Evolutionary conservation across 1,140 invertebrate genomes (phyloP).

Genomic region (Drosophila paulistorum): DNA sequence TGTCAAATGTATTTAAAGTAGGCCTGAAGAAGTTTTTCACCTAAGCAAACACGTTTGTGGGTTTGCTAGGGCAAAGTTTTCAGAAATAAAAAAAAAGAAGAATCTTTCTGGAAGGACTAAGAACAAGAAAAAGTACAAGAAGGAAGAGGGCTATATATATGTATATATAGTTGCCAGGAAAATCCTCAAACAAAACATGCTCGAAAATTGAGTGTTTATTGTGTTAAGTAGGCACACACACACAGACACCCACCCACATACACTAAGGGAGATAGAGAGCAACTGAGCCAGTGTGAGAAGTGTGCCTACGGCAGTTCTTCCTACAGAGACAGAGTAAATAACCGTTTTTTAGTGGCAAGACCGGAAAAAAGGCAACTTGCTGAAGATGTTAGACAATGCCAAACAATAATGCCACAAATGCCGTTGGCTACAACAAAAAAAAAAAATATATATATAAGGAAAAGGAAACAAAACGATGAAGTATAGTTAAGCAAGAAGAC

Average conservation of each 20-base stretch:
- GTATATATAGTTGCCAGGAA: constrained; percentile 17
- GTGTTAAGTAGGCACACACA: constrained; percentile 73
- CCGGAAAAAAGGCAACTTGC: constrained; percentile 72
- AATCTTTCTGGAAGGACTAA: neutral
- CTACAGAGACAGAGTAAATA: constrained; percentile 66
- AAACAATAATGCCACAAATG: constrained; percentile 77
- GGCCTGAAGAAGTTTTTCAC: constrained; percentile 50
- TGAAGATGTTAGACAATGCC: constrained; percentile 80
- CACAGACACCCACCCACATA: constrained; percentile 45
- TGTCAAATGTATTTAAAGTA: constrained; percentile 78
- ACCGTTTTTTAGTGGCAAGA: constrained; percentile 75
- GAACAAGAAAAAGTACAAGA: neutral
- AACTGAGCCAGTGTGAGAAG: constrained; percentile 44
- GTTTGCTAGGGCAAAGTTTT: constrained; percentile 56
- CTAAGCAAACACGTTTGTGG: constrained; percentile 55
- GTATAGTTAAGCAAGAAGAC: constrained; percentile 11
- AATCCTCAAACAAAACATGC: constrained; percentile 80
- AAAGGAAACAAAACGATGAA: constrained; percentile 12
- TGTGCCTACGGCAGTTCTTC: constrained; percentile 44
- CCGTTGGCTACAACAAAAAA: constrained; percentile 42
- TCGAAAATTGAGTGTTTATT: constrained; percentile 81
- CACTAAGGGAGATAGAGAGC: neutral
- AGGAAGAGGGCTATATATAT: neutral
- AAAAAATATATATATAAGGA: neutral
- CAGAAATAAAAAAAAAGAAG: constrained; percentile 12